These are phyloP conservation scores for Sympetrum striolatum DNA, from an alignment of 2,888 invertebrate species.

Conservation along the genomic window DNA sequence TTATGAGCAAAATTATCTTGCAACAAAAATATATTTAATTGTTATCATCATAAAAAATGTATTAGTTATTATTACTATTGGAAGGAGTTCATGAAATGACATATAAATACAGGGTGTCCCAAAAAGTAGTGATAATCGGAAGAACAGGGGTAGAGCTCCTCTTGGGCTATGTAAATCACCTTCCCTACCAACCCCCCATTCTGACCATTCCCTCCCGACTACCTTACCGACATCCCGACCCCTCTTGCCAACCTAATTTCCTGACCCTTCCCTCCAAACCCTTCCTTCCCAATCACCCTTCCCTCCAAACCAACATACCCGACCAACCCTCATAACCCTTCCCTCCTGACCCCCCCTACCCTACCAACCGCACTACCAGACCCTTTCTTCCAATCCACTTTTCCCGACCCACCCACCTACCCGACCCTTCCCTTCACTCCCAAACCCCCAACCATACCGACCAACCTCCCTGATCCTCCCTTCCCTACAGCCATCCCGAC, in stretches of 20 bases:
- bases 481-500: not conserved
- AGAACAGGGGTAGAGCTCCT: too few relatives aligned
- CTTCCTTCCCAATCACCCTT: not conserved
- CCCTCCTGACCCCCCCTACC: not conserved
- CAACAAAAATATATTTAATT: too few relatives aligned
- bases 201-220: not conserved
- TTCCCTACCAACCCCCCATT: not conserved
- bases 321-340: not conserved
- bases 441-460: not conserved
- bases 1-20: too few relatives aligned
- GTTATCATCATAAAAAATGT: too few relatives aligned
- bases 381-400: not conserved
- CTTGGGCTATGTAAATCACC: too few relatives aligned
- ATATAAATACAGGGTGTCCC: too few relatives aligned
- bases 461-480: not conserved
- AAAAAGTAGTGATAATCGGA: too few relatives aligned
- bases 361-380: not conserved
- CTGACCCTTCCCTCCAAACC: not conserved
- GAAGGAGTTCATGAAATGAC: too few relatives aligned
- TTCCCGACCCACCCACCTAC: not conserved
- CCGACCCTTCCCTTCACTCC: not conserved
- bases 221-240: not conserved
- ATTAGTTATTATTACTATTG: too few relatives aligned
- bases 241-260: not conserved
- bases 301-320: not conserved